Conservation (phyloP, 2,113 vertebrate genomes). For the Myodes glareolus region DNA sequence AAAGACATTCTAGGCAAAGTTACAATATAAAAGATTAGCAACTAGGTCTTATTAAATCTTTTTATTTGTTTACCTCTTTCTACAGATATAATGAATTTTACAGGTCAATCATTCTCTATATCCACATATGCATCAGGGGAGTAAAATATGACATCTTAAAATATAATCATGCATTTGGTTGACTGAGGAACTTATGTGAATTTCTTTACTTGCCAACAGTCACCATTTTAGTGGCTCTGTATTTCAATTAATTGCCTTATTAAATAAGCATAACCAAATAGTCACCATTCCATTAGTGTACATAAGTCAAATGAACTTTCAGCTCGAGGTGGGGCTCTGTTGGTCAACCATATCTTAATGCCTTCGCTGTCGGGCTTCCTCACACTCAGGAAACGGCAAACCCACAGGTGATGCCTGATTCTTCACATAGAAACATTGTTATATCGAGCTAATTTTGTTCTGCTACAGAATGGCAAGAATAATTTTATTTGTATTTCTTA, state of each 20-base stretch:
- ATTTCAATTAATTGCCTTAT: neutral
- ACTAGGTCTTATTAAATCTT: neutral
- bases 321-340: neutral
- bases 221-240: neutral
- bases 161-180: neutral
- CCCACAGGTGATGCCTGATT: neutral
- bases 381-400: neutral
- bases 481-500: slow-evolving; percentile 18
- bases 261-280: slow-evolving; percentile 35
- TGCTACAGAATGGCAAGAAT: neutral
- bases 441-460: neutral
- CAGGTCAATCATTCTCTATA: neutral
- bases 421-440: neutral
- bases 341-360: neutral
- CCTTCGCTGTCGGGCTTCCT: neutral
- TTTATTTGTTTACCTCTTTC: slow-evolving; percentile 8
- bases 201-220: neutral
- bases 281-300: neutral
- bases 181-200: neutral
- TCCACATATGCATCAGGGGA: neutral
- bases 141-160: slow-evolving; percentile 11
- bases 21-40: neutral
- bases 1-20: neutral
- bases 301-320: neutral
- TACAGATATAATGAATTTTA: neutral